Evolutionary conservation across 2,113 vertebrate species (phyloP), one percentile per base, ranked within the genome.

Genomic region (Tringa solitaria): DNA sequence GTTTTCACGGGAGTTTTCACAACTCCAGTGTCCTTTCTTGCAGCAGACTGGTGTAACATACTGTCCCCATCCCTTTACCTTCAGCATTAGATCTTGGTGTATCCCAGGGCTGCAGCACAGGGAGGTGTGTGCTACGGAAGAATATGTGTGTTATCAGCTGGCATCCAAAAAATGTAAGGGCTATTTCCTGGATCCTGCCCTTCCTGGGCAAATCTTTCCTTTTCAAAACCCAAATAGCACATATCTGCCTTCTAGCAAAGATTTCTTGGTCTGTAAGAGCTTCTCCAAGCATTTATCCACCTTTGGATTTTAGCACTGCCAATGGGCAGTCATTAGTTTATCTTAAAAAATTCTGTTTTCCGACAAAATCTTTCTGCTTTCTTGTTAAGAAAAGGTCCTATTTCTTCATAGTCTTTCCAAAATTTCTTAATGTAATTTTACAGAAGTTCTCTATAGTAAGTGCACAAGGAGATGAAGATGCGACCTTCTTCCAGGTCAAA

Each of bases 71-170:
- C 24, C 37, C 37, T 82, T 81, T 70, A 26, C 19, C 53, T 30
- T 75, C 50, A 19, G 20, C 32, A 18, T 20, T 46, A 21, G 37
- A 46, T 67, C 50, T 63, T 0, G 0, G 10, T 63, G 22, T 75
- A 39, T 45, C 70, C 33, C 13, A 13, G 53, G 53, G 63, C 73
- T 81, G n/a, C 27, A 19, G 45, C 3, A 0, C 32, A 37, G 53
- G 45, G 35, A 78, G 33, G 3, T 2, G 1, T 21, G 35, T 78
- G 50, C 77, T 82, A 1, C 6, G 16, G 46, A 24, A n/a, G 12
- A 48, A 19, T n/a, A 4, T 3, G 13, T 32, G 27, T 51, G 68
- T 46, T 84, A 54, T 30, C 59, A 74, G 35, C 22, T 74, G 32
- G n/a, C 48, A 53, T 67, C 28, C 50, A 24, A 37, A 90, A 88